Evolutionary conservation across 2,888 invertebrate species (phyloP), one percentile per base, ranked within the genome.

Genomic region (Coremacera marginata): DNA sequence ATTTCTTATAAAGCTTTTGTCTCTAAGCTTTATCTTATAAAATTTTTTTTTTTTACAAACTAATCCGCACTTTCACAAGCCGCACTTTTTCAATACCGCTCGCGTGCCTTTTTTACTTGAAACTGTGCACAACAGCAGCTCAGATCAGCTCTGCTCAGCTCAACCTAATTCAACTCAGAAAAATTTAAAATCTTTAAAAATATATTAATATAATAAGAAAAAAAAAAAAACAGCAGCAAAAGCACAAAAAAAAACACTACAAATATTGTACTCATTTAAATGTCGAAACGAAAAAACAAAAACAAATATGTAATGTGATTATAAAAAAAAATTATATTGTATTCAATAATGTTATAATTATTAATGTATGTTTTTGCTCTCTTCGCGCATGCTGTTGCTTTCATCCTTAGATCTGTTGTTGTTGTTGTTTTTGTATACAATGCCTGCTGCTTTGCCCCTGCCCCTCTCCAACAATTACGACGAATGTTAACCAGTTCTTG

Each of bases 81-180:
- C 49, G 22, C n/a, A 9, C 51, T 49, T 65, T 63, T 65, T 67
- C 51, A 55, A 22, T 22, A 67, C 74, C 74, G 55, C 31, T 11
- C 74, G 55, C 74, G 74, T 74, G 74, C 67, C 51, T 34, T 67
- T 74, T 74, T 65, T 74, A 74, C 52, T 74, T n/a, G 37, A 67
- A 67, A 74, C 74, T 74, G 74, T 22, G 55, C 11, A 1, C 63
- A 25, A 16, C 60, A 25, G 51, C 16, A 25, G 22, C 68, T 49
- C 27, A 14, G n/a, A 11, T 16, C 52, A 52, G 44, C 11, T 44
- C 44, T 11, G 14, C 11, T 44, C 14, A 44, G 7, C 44, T 14
- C 44, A 44, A 44, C 14, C 7, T 3, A 44, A 44, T 11, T 44
- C 44, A 44, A 44, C 44, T 44, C 44, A 44, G 14, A 44, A 44